Base-by-base conservation (phyloP, 1,140 invertebrate species). In the Stegodyphus mimosarum region DNA sequence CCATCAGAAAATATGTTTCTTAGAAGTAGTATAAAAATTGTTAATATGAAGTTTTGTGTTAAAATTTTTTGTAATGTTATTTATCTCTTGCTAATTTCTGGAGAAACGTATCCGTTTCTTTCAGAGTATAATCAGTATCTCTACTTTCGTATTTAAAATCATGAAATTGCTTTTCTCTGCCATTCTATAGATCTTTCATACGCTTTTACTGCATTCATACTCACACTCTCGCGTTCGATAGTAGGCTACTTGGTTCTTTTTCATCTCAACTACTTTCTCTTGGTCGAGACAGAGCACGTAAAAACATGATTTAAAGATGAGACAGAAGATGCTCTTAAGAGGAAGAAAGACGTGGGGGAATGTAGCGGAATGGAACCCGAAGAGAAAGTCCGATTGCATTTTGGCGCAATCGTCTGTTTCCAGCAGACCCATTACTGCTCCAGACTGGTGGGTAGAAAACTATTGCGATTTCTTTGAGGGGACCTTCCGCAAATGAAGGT, bases 281-380 rank as follows among this genome's bases (percentile, higher is more conserved):
- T 69, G 13, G 9, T 17, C 17, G 15, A 17, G 9, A 10, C 13
- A 78, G 50, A 50, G 76, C 76, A 78, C 76, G 76, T 78, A 78
- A 78, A 78, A 78, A 78, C 64, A 78, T 78, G 76, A 78, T 78
- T 78, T 78, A 78, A 78, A 78, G 76, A 78, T 78, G 76, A 78
- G 76, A 63, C 48, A 51, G 63, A n/a, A 33, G 33, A 33, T 33
- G 33, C 33, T 33, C 33, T 33, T 33, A 33, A 33, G 33, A 33
- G 67, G 49, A 50, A 63, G 6, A 17, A 15, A 5, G 49, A 50
- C 17, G 75, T 4, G 51, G 51, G 76, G 33, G 33, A 33, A 33
- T 33, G 33, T 33, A 33, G 33, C 66, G n/a, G 66, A 67, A 18
- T 67, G 51, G 51, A 1, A 6, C 15, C 60, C 17, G 50, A 52